Base-by-base conservation (phyloP, 64 coral and sea anemone species). In the Montipora efflorescens region DNA sequence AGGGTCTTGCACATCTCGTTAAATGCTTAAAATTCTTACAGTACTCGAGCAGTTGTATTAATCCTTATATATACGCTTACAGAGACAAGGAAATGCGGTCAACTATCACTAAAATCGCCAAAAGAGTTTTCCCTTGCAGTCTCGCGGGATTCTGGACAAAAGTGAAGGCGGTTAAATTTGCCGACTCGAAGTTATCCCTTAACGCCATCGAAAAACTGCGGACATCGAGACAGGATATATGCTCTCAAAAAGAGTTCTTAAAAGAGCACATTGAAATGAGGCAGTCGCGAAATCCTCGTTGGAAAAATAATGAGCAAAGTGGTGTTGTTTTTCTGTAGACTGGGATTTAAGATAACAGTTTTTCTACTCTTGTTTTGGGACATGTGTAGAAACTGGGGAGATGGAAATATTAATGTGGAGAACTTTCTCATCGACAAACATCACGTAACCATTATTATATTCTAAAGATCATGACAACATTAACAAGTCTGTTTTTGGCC, bases 21-120 rank as follows among this genome's bases (percentile, higher is more conserved):
- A 72, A 85, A 6, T 80, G 88, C 62, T 53, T 91, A 0, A 98
- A 98, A 53, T 98, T 93, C 82, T 89, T 98, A 80, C 96, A 98
- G 12, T 98, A 98, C 79, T 88, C 74, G 7, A 79, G 74, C 8
- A 93, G 92, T 21, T 75, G 83, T 81, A 61, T 93, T 44, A 93
- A 93, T 8, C 92, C 92, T 36, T 93, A 93, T 10, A 93, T 93
- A 36, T 93, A 93, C 50, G 92, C 92, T 0, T 93, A 93, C 44
- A 64, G 92, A 52, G 88, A 93, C 62, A 77, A 51, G 48, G 92
- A 93, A 28, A 78, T 93, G 20, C 47, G 85, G 50, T 10, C 7
- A 9, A 80, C 84, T 0, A 67, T 93, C n/a, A 28, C 36, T 15
- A 93, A 93, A 50, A 47, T 93, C 52, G 82, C 46, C 4, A 47